Evolutionary conservation across 37 sponge, comb jelly and placozoan genomes (phyloP).

Genomic region (Spongilla lacustris): DNA sequence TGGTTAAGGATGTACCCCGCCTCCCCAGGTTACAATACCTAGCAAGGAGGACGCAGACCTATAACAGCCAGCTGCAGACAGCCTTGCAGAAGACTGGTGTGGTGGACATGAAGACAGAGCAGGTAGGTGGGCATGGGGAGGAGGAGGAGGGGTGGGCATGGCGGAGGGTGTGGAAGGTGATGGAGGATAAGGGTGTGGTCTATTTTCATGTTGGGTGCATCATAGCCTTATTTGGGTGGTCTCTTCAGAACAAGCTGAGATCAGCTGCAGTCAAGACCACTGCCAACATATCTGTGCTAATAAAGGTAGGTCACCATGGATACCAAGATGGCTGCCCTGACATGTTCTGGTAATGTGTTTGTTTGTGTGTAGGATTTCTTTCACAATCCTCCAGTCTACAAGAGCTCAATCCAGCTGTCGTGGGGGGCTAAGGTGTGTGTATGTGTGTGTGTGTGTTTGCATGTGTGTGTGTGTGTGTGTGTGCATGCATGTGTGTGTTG

Average conservation of each 20-base stretch:
- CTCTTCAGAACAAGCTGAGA: conserved; percentile 62
- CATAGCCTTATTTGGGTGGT: neutral
- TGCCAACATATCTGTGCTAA: conserved; percentile 61
- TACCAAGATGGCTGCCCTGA: neutral
- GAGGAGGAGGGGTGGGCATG: neutral
- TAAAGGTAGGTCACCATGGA: conserved; percentile 34
- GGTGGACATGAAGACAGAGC: conserved; percentile 58
- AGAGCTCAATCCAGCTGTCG: conserved; percentile 51
- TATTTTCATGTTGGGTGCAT: neutral
- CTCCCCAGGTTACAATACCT: conserved; percentile 65
- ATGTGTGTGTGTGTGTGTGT: conserved; percentile 16
- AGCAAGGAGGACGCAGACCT: conserved; percentile 72
- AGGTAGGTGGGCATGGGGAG: conserved; percentile 16
- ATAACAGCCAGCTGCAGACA: conserved; percentile 49
- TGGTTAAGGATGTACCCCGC: neutral
- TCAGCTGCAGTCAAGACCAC: conserved; percentile 53
- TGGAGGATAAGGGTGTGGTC: neutral
- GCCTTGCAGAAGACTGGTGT: conserved; percentile 55
- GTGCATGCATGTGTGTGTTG: conserved; percentile 12
- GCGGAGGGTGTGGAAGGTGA: neutral
- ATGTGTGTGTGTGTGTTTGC: neutral
- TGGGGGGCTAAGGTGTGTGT: conserved; percentile 61
- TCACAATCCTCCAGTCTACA: conserved; percentile 71
- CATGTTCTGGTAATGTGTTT: neutral
- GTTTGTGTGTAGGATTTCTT: conserved; percentile 59